A percentile compares a stretch with the other conserved stretches of the same genome.
phyloP scores from a whole-genome alignment of 2,797 vertebrate species.

The Chiroxiphia lanceolata region DNA sequence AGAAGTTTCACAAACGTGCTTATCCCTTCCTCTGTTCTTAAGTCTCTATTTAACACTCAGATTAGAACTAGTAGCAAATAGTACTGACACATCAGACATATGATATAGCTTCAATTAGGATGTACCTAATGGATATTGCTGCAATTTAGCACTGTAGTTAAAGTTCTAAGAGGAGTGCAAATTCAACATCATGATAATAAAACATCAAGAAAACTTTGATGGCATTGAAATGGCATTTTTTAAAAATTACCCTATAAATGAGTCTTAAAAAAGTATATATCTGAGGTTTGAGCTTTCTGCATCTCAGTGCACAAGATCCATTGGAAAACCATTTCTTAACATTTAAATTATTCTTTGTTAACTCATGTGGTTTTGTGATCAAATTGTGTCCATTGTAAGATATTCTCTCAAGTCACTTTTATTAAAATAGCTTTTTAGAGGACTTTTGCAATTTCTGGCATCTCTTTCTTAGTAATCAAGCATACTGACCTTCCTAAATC shows the following conservation, averaged over 20 bases:
- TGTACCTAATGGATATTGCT: constrained; percentile 78
- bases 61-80: constrained; percentile 80
- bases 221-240: constrained; percentile 56
- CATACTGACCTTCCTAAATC: neutral
- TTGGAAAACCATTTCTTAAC: neutral
- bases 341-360: neutral
- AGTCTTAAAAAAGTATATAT: neutral
- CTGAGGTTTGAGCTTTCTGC: neutral
- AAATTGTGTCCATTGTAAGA: neutral
- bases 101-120: constrained; percentile 78
- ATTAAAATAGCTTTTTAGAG: neutral
- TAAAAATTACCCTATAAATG: constrained; percentile 22
- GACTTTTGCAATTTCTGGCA: neutral
- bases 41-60: constrained; percentile 67
- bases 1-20: constrained; percentile 42
- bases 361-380: neutral
- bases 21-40: constrained; percentile 54
- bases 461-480: neutral
- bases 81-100: constrained; percentile 77
- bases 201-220: constrained; percentile 69
- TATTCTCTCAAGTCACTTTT: neutral
- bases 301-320: neutral
- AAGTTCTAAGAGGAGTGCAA: constrained; percentile 75
- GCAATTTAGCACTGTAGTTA: constrained; percentile 80
- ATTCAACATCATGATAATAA: constrained; percentile 78